phyloP scores from a whole-genome alignment of 64 coral and sea anemone species.

The Pocillopora verrucosa region DNA sequence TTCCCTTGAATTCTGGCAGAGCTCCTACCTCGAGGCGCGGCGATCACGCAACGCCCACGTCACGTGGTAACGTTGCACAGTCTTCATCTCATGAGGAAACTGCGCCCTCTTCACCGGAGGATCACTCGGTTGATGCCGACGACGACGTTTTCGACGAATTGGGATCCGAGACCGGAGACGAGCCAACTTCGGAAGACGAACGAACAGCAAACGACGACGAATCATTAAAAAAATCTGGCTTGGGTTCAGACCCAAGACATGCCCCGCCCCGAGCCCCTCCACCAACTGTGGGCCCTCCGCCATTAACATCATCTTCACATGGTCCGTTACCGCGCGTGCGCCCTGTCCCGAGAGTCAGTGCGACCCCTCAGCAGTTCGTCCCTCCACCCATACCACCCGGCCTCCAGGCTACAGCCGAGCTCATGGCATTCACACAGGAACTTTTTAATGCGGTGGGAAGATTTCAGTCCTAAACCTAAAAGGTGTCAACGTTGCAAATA shows the following conservation, averaged over 20 bases:
- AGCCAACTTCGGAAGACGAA: neutral
- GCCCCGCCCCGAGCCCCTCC: neutral
- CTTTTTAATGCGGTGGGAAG: conserved; percentile 26
- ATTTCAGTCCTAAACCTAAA: neutral
- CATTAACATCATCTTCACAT: neutral
- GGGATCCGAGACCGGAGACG: neutral
- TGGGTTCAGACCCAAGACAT: neutral
- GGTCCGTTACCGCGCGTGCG: neutral
- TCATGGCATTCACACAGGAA: conserved; percentile 29
- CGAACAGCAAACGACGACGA: neutral
- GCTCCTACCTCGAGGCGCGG: neutral
- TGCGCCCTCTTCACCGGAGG: neutral
- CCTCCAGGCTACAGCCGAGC: conserved; percentile 25
- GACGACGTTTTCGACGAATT: neutral
- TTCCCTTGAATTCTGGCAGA: neutral
- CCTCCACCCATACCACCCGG: conserved; percentile 18
- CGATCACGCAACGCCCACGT: neutral
- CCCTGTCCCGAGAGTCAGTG: neutral
- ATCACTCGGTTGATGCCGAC: neutral
- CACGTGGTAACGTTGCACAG: neutral
- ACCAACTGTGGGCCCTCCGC: neutral
- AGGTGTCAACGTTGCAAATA: neutral
- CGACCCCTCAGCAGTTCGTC: neutral
- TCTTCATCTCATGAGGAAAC: neutral
- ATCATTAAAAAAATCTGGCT: neutral